Conservation (phyloP, 1,140 invertebrate genomes). For the Monochamus saltuarius region DNA sequence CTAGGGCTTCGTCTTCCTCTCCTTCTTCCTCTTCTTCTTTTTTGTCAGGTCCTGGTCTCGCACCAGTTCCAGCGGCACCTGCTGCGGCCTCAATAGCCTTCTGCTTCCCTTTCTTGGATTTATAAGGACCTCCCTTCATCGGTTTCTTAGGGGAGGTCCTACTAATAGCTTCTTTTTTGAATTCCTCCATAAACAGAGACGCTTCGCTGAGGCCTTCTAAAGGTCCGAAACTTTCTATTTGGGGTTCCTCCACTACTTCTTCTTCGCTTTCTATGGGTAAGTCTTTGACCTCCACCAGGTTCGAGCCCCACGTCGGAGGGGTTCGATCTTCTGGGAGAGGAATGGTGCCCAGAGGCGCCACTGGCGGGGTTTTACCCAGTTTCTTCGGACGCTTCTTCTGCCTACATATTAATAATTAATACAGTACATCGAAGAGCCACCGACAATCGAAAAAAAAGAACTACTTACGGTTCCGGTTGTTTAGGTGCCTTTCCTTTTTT, state of each 20-base stretch:
- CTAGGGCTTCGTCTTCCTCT: conserved; percentile 5
- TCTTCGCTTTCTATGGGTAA: background rate
- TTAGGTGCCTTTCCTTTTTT: background rate
- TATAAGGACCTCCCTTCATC: conserved; percentile 17
- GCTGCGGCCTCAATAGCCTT: too few species aligned
- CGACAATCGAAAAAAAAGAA: background rate
- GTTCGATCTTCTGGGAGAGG: conserved; percentile 25
- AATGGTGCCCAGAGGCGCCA: conserved; percentile 24
- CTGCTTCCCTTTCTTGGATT: conserved; percentile 8
- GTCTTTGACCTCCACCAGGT: conserved; percentile 41
- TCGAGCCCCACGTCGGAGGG: conserved; percentile 48
- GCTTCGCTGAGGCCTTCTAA: background rate
- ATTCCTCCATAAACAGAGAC: background rate
- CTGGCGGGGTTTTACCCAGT: conserved; percentile 27
- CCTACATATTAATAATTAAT: conserved; percentile 15
- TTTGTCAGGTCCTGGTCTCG: background rate
- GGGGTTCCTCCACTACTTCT: background rate
- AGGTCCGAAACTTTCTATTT: background rate
- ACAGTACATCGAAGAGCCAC: background rate
- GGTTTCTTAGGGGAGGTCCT: conserved; percentile 3
- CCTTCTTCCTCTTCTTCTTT: conserved; percentile 15
- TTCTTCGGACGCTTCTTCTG: conserved; percentile 24
- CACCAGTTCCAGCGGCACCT: conserved; percentile 9
- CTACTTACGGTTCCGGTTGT: background rate
- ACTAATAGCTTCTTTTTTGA: too few species aligned